Percentiles rank a stretch among this genome's conserved stretches.
These are phyloP conservation scores for Verasper variegatus DNA, from an alignment of 2,113 vertebrate species.

Conservation along the genomic window DNA sequence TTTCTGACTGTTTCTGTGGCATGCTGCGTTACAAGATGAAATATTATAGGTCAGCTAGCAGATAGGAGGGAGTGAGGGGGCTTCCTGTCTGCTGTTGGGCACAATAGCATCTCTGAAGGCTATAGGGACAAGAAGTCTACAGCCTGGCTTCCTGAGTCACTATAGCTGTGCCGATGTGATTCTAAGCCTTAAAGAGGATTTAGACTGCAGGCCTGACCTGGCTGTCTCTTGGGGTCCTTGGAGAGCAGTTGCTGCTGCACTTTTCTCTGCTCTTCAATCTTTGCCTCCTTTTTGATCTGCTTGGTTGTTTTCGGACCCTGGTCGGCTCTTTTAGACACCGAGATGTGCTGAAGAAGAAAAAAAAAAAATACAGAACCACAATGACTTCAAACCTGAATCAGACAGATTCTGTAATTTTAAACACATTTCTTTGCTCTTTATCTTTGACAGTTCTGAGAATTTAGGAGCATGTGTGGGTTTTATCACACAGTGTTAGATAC, in stretches of 20 bases:
- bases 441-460: no score
- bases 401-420: no score
- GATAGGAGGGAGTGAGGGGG: constrained; percentile 14
- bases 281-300: constrained; percentile 98
- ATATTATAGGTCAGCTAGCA: constrained; percentile 32
- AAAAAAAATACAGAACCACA: not conserved
- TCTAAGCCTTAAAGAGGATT: constrained; percentile 79
- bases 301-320: constrained; percentile 98
- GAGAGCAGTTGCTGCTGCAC: constrained; percentile 94
- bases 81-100: constrained; percentile 49
- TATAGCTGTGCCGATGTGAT: constrained; percentile 38
- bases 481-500: no score
- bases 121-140: constrained; percentile 51
- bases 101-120: constrained; percentile 63
- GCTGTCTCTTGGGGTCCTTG: constrained; percentile 93
- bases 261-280: constrained; percentile 97
- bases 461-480: no score
- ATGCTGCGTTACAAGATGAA: constrained; percentile 6
- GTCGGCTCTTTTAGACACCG: constrained; percentile 95
- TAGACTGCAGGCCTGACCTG: constrained; percentile 83
- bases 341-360: constrained; percentile 88
- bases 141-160: constrained; percentile 54
- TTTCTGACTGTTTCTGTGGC: not conserved
- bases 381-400: no score
- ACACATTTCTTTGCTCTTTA: no score